Base-by-base conservation (phyloP, 2,113 vertebrate species). In the Takifugu flavidus region DNA sequence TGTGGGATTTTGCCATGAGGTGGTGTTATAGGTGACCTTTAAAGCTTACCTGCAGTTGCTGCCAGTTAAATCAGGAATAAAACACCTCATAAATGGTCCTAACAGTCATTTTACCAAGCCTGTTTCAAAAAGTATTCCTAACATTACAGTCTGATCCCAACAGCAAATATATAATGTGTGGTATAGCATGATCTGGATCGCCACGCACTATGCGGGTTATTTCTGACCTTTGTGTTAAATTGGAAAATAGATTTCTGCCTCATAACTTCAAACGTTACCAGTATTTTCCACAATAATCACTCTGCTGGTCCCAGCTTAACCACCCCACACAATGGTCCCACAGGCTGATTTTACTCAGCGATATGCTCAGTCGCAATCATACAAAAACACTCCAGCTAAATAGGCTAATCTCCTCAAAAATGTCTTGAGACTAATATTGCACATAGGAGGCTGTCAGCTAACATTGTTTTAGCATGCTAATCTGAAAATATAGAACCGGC, bases 391-490 rank as follows among this genome's bases (percentile, higher is more conserved):
- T 42, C 46, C 13, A 1, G 44, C 53, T 43, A 57, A 62, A 72
- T 39, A 47, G 15, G 71, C 53, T 75, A 76, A 84, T 75, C 73
- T 80, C 14, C 45, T 67, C n/a, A 56, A 63, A 78, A 74, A 71
- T 67, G 20, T 76, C 73, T 70, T 51, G 53, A 64, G 62, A 68
- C 52, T 25, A 62, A 53, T 77, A 81, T 67, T 20, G 74, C 58
- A 62, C 56, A 71, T 39, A 13, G 52, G 52, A 42, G 26, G 72
- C 56, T 42, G 49, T 67, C 50, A 54, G 65, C 65, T 57, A 78
- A 49, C 58, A 72, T 39, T 59, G 28, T 64, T 77, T 53, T 39
- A 59, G 63, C 60, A 47, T 65, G 51, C 31, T 66, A 75, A 75
- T 77, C 72, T 77, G 69, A 66, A 64, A 69, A 81, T 79, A 67